A percentile compares a stretch with the other conserved stretches of the same genome.
Evolutionary conservation across 2,888 invertebrate genomes (phyloP).

Genomic region (Dynastes maya): DNA sequence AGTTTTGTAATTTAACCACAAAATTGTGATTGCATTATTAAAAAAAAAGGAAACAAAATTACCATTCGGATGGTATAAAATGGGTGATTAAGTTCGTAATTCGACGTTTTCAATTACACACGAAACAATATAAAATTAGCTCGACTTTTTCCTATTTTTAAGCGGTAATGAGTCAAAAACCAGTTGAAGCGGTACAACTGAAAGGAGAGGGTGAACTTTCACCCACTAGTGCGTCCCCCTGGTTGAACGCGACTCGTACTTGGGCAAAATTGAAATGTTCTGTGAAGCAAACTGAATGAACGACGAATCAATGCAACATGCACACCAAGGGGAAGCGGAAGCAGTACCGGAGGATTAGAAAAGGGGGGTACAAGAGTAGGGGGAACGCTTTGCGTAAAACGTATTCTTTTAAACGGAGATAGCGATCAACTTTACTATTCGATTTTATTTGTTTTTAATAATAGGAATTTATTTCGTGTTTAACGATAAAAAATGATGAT

Average conservation of each 20-base stretch:
- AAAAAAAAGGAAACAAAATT: too few species aligned
- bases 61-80: too few species aligned
- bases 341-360: conserved; percentile 49
- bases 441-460: too few species aligned
- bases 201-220: conserved; percentile 12
- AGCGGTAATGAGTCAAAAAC: conserved; percentile 48
- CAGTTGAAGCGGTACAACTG: not conserved
- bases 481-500: not conserved
- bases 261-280: conserved; percentile 62
- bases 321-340: conserved; percentile 59
- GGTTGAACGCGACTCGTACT: conserved; percentile 21
- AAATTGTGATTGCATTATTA: too few species aligned
- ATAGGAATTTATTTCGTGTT: too few species aligned
- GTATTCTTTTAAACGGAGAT: conserved; percentile 61
- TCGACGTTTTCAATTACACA: too few species aligned
- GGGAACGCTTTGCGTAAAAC: conserved; percentile 57
- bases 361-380: conserved; percentile 24
- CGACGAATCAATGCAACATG: conserved; percentile 62
- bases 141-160: conserved; percentile 3
- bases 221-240: not conserved
- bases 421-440: conserved; percentile 54
- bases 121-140: conserved; percentile 3
- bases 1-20: too few species aligned
- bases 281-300: conserved; percentile 63
- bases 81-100: too few species aligned